Conservation (phyloP, 2,113 vertebrate species). For the Ciconia stormi region DNA sequence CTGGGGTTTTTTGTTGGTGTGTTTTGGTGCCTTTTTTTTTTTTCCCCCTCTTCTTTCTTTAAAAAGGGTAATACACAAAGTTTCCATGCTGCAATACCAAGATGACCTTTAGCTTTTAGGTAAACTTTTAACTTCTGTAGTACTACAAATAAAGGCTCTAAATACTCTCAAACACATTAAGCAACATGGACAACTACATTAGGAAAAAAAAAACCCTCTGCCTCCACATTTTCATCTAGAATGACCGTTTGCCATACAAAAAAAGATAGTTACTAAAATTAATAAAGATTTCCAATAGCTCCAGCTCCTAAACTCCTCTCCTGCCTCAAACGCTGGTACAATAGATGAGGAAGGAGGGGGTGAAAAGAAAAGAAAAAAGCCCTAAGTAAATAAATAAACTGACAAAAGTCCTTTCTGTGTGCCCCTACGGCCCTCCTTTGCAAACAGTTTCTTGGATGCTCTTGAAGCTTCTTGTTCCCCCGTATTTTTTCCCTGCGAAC, state of each 20-base stretch:
- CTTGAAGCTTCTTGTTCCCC: not conserved
- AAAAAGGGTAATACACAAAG: not conserved
- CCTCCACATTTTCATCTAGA: not conserved
- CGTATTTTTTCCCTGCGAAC: accelerated
- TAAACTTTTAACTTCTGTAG: not conserved
- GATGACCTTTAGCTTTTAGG: not conserved
- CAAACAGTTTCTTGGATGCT: not conserved
- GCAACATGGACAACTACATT: not conserved
- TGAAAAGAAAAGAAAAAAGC: not conserved
- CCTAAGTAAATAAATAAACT: not conserved
- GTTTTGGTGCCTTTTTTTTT: not conserved
- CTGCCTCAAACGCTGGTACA: not conserved
- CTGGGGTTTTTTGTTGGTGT: not conserved
- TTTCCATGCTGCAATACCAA: not conserved
- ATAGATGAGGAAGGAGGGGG: not conserved
- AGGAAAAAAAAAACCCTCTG: not conserved
- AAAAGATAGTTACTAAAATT: not conserved
- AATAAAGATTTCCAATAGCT: not conserved
- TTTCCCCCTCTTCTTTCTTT: not conserved
- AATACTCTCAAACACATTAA: not conserved
- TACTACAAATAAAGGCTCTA: not conserved
- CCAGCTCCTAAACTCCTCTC: not conserved
- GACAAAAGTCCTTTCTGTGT: not conserved
- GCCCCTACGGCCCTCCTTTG: not conserved
- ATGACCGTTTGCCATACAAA: accelerated